Evolutionary conservation across 2,888 invertebrate species (phyloP).

Genomic region (Steinernema hermaphroditum): DNA sequence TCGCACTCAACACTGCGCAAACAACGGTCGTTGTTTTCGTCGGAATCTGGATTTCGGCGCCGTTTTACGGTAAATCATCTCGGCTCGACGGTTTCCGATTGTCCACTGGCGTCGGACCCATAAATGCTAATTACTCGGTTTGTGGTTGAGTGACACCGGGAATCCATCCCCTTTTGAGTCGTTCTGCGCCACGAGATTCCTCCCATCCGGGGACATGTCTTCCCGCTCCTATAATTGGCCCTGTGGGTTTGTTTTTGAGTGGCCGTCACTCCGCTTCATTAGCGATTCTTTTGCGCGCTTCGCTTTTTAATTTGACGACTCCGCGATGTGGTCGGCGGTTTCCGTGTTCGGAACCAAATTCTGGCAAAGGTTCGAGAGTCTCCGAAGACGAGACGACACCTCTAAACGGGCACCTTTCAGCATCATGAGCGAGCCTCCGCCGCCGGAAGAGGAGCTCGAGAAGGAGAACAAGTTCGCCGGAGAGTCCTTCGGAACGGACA

Average conservation of each 20-base stretch:
- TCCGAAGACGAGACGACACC: too few relatives aligned
- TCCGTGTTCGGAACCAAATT: conserved; percentile 7
- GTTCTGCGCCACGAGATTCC: too few relatives aligned
- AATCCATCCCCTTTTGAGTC: too few relatives aligned
- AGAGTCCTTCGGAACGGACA: conserved; percentile 48
- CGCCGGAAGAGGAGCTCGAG: conserved; percentile 41
- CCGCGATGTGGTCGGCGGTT: conserved; percentile 27
- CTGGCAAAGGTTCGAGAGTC: background rate
- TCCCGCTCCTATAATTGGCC: background rate
- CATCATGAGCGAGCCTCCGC: conserved; percentile 36
- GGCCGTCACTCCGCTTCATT: background rate
- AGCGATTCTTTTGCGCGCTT: background rate
- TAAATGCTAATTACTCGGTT: too few relatives aligned
- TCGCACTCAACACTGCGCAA: too few relatives aligned
- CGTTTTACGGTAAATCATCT: conserved; percentile 2
- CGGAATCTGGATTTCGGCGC: background rate
- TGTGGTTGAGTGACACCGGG: too few relatives aligned
- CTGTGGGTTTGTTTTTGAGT: conserved; percentile 3
- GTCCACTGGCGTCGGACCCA: background rate
- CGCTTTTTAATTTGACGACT: background rate
- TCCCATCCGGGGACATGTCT: background rate
- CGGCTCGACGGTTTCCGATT: background rate
- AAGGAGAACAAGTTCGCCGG: conserved; percentile 51
- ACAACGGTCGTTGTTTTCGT: conserved; percentile 13
- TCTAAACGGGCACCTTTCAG: too few relatives aligned